These are phyloP conservation scores for Cavia aperea DNA, from an alignment of 2,113 vertebrate genomes.

Conservation along the genomic window DNA sequence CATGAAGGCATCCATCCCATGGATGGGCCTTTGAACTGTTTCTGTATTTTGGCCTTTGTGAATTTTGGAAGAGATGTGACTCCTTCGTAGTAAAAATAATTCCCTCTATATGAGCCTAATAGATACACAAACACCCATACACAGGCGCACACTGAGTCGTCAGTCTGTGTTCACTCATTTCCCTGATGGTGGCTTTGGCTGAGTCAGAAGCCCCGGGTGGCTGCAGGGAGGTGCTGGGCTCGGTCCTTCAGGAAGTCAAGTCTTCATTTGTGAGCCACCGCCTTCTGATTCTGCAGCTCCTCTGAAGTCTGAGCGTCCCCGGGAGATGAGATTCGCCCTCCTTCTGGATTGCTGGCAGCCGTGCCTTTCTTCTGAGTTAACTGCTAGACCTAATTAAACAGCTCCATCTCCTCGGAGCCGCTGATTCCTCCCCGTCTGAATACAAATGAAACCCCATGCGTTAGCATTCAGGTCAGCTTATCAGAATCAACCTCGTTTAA, in stretches of 20 bases:
- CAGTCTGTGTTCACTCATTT: background rate
- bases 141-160: accelerated
- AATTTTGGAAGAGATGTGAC: background rate
- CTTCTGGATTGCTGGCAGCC: constrained; percentile 67
- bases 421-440: constrained; percentile 76
- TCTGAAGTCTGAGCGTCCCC: constrained; percentile 72
- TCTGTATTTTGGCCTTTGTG: accelerated
- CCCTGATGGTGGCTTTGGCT: constrained; percentile 61
- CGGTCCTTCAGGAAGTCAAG: constrained; percentile 59
- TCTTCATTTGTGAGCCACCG: constrained; percentile 62
- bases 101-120: accelerated
- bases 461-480: constrained; percentile 79
- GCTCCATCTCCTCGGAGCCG: constrained; percentile 72
- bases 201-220: constrained; percentile 30
- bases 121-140: too few species aligned
- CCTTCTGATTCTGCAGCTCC: constrained; percentile 69
- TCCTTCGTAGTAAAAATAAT: background rate
- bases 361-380: constrained; percentile 76
- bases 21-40: background rate
- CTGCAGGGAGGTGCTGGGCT: constrained; percentile 44
- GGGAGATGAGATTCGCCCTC: constrained; percentile 49
- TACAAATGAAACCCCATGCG: constrained; percentile 75
- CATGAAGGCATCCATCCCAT: accelerated
- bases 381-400: constrained; percentile 82
- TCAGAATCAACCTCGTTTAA: constrained; percentile 74